phyloP scores from a whole-genome alignment of 2,113 vertebrate species.

The Psittacula cyanocephala region DNA sequence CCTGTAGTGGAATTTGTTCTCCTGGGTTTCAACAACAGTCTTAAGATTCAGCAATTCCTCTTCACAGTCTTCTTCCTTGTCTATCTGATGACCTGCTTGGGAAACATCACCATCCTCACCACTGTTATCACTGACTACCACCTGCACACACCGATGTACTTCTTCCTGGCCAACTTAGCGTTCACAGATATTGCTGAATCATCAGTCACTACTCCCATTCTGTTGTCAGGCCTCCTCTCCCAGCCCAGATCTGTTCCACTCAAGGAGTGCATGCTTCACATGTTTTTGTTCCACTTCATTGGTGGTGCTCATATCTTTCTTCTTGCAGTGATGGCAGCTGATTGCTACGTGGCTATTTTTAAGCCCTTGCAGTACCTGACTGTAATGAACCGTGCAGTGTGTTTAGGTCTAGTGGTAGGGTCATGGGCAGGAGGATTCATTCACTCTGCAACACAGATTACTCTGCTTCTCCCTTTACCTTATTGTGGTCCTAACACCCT shows the following conservation, averaged over 20 bases:
- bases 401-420: not conserved
- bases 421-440: not conserved
- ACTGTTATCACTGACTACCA: not conserved
- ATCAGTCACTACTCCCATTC: not conserved
- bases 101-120: not conserved
- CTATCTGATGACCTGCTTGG: not conserved
- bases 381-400: not conserved
- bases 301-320: not conserved
- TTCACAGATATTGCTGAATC: not conserved
- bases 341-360: not conserved
- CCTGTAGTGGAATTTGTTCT: not conserved
- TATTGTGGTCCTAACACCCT: not conserved
- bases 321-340: not conserved
- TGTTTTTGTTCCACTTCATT: not conserved
- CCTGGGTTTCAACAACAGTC: not conserved
- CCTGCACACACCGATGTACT: not conserved
- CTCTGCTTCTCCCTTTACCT: not conserved
- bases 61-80: not conserved
- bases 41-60: not conserved
- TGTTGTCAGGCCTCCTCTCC: not conserved
- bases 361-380: not conserved
- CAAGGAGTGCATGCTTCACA: not conserved
- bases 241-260: not conserved
- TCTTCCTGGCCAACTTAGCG: not conserved
- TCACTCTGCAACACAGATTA: not conserved